Conservation (phyloP, 2,797 vertebrate genomes). For the Aphelocoma californica region DNA sequence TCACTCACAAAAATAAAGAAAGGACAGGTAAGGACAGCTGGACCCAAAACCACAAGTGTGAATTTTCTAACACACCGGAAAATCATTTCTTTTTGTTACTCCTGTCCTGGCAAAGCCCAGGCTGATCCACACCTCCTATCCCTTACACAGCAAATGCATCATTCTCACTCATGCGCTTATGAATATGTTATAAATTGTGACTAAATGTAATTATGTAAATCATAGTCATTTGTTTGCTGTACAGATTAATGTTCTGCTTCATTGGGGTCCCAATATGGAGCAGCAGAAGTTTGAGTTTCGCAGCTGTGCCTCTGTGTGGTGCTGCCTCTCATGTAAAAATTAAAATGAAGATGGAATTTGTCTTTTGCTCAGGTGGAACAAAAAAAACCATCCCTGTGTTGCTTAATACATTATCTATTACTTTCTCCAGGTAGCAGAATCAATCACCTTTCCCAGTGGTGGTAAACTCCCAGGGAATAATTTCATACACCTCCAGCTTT, state of each 20-base stretch:
- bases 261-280: constrained; percentile 56
- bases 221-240: constrained; percentile 65
- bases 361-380: constrained; percentile 31
- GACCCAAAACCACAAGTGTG: background rate
- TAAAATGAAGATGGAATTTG: constrained; percentile 58
- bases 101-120: background rate
- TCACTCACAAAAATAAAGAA: background rate
- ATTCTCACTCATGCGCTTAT: constrained; percentile 47
- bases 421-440: constrained; percentile 30
- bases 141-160: constrained; percentile 20
- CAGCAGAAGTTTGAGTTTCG: constrained; percentile 41
- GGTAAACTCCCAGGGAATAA: background rate
- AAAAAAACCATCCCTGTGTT: background rate
- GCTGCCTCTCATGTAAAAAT: constrained; percentile 58
- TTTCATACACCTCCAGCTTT: constrained; percentile 16
- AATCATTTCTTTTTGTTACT: background rate
- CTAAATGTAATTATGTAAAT: constrained; percentile 72
- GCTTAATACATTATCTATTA: constrained; percentile 31
- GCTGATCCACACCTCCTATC: background rate
- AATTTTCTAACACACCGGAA: background rate
- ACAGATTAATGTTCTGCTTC: constrained; percentile 69
- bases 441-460: constrained; percentile 20
- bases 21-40: background rate
- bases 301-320: constrained; percentile 63
- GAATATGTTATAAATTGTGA: constrained; percentile 60